Evolutionary conservation across 2,888 invertebrate species (phyloP), one percentile per base, ranked within the genome.

Genomic region (Folsomia manolachei): DNA sequence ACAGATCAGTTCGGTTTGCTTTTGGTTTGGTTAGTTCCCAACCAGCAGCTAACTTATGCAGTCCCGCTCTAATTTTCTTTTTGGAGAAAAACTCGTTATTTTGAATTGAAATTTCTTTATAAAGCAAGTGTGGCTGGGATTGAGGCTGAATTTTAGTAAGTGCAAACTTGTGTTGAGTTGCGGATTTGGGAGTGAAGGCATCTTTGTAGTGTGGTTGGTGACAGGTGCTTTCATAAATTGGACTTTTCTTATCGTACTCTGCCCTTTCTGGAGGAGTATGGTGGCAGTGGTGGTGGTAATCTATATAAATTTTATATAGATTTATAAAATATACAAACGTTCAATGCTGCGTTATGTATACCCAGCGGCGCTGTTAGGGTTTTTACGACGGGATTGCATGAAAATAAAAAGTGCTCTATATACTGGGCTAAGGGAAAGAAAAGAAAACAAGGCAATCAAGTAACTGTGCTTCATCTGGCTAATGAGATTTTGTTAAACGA

Each of bases 1-100:
- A 67, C 56, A 67, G 67, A 67, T 67, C 67, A 67, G 25, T 67
- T n/a, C n/a, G n/a, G n/a, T n/a, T n/a, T n/a, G n/a, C n/a, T n/a
- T n/a, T n/a, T n/a, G n/a, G n/a, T n/a, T 52, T 51, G 67, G 18
- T 67, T 52, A 67, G 67, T 67, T 67, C 67, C 25, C 67, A 56
- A 56, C 56, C 21, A 56, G 56, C 18, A 18, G 56, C 56, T 56
- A 19, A 56, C 56, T n/a, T 56, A 56, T 56, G 56, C 56, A 56
- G 56, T 21, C 56, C 19, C 19, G 19, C 56, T 56, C 56, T 56
- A 56, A 56, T 56, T 56, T 56, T 21, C 39, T 39, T 39, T 39
- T 39, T 39, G 7, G 39, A 9, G 39, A 39, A 39, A 39, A 4
- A 14, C 7, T 14, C 39, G 39, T 39, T 39, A 39, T 39, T 39